Evolutionary conservation across 2,797 vertebrate species (phyloP).

Genomic region (Helicolenus hilgendorfi): DNA sequence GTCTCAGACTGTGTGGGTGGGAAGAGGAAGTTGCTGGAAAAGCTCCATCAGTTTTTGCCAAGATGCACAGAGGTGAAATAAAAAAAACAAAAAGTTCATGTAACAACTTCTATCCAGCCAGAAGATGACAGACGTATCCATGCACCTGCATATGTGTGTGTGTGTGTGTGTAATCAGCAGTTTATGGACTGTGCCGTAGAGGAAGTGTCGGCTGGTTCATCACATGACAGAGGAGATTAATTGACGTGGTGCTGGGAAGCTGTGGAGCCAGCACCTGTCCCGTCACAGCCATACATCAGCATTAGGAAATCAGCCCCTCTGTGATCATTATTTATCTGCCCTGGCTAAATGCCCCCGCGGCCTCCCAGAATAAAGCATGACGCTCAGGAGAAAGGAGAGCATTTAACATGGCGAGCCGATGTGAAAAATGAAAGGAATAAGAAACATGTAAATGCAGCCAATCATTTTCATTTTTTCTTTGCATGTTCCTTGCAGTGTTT

Average conservation of each 20-base stretch:
- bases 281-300: constrained; percentile 79
- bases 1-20: background rate
- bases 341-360: constrained; percentile 56
- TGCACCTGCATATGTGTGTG: background rate
- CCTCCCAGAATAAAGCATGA: constrained; percentile 6
- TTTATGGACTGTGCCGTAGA: constrained; percentile 32
- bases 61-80: background rate
- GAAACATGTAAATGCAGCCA: background rate
- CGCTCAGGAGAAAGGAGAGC: constrained; percentile 8
- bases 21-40: background rate
- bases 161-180: constrained; percentile 5
- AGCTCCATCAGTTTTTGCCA: background rate
- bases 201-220: constrained; percentile 65
- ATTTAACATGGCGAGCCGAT: constrained; percentile 17
- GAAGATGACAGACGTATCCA: background rate
- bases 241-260: constrained; percentile 67
- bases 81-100: background rate
- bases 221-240: constrained; percentile 79
- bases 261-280: constrained; percentile 79
- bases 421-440: background rate
- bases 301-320: constrained; percentile 75
- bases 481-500: no score
- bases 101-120: background rate
- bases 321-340: constrained; percentile 78
- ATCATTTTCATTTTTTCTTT: background rate